Evolutionary conservation across 2,113 vertebrate genomes (phyloP).

Genomic region (Ranitomeya variabilis): DNA sequence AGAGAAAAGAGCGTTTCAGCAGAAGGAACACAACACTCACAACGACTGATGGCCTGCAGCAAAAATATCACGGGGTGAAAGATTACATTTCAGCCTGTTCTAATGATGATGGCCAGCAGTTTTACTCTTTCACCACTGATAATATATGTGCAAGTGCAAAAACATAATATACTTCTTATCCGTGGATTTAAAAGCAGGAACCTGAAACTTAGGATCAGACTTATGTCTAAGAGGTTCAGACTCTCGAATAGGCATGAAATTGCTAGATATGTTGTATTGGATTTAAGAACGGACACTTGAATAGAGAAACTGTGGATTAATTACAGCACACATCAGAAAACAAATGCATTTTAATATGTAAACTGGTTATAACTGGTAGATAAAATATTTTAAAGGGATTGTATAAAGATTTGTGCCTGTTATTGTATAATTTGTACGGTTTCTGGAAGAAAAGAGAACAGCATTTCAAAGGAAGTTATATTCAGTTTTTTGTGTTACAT

Average conservation of each 20-base stretch:
- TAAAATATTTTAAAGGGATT: background rate
- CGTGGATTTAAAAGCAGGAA: background rate
- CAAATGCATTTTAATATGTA: no score
- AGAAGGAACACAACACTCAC: conserved; percentile 23
- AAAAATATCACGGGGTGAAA: conserved; percentile 11
- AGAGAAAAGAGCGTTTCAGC: background rate
- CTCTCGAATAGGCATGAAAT: no score
- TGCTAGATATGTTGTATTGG: no score
- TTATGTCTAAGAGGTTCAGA: no score
- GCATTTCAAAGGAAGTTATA: no score
- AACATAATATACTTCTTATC: background rate
- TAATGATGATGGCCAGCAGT: background rate
- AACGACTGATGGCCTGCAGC: background rate
- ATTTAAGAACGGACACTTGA: no score
- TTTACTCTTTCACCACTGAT: conserved; percentile 30
- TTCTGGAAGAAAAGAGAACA: background rate
- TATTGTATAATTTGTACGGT: background rate
- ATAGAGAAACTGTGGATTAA: no score
- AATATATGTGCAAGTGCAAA: conserved; percentile 18
- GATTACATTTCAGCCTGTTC: conserved; percentile 3
- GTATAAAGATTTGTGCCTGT: background rate
- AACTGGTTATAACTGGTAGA: background rate
- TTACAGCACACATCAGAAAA: no score
- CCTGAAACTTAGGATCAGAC: background rate
- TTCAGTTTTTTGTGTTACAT: no score